These are phyloP conservation scores for Limonius californicus DNA, from an alignment of 1,140 invertebrate species.

Conservation along the genomic window DNA sequence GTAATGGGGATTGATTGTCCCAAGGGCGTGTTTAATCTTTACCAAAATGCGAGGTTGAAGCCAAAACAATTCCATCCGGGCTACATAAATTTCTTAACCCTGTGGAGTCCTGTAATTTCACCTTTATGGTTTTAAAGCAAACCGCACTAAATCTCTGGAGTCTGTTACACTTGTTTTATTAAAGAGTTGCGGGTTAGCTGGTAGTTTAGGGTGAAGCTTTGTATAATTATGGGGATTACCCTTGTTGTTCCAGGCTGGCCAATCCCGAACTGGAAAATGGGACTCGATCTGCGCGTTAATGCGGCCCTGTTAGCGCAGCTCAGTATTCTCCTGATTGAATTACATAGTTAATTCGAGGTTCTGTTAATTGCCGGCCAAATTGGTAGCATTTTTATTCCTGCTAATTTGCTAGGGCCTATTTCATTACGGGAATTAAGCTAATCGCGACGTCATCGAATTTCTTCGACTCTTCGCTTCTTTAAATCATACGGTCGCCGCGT, in stretches of 20 bases:
- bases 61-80: slow-evolving; percentile 24
- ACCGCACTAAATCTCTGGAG: slow-evolving; percentile 24
- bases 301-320: slow-evolving; percentile 18
- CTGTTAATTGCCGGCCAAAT: slow-evolving; percentile 20
- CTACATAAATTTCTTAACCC: slow-evolving; percentile 24
- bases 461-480: background rate
- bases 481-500: background rate
- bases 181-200: slow-evolving; percentile 22
- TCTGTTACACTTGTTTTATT: slow-evolving; percentile 25
- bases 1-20: slow-evolving; percentile 1
- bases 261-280: slow-evolving; percentile 3
- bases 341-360: slow-evolving; percentile 21
- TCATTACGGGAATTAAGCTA: background rate
- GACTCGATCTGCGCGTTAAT: slow-evolving; percentile 12
- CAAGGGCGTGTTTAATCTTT: slow-evolving; percentile 4
- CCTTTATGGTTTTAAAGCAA: slow-evolving; percentile 29
- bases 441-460: slow-evolving; percentile 12
- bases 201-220: slow-evolving; percentile 19
- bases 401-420: background rate
- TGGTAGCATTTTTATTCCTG: slow-evolving; percentile 15
- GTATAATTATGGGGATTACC: slow-evolving; percentile 23
- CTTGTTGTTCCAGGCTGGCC: slow-evolving; percentile 1
- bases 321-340: slow-evolving; percentile 20
- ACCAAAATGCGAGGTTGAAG: slow-evolving; percentile 2
- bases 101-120: slow-evolving; percentile 23